Conservation (phyloP, 2,797 vertebrate genomes). For the Ptychadena robeensis region DNA sequence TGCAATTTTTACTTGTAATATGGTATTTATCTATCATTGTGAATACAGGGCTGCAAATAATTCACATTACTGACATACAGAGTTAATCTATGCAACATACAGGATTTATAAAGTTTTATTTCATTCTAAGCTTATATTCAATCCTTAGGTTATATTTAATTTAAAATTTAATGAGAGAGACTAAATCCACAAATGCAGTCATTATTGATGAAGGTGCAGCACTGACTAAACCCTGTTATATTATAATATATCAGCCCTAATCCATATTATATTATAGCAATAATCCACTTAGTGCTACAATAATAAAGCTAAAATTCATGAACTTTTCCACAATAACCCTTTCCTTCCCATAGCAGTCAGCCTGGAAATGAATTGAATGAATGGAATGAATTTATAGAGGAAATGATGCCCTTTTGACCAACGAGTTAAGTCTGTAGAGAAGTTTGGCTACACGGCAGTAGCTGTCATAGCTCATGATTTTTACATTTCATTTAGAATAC, state of each 20-base stretch:
- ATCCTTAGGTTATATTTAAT: constrained; percentile 34
- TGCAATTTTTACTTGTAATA: not conserved
- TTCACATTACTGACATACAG: not conserved
- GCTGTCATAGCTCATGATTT: not conserved
- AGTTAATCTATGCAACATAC: not conserved
- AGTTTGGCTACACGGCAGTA: not conserved
- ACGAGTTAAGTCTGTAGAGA: not conserved
- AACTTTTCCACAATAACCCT: constrained; percentile 9
- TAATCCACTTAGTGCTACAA: constrained; percentile 46
- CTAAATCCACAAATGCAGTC: constrained; percentile 14
- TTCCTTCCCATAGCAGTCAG: constrained; percentile 6
- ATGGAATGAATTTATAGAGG: no score
- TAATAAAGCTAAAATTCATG: constrained; percentile 17
- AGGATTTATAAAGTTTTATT: not conserved
- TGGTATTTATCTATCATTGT: not conserved
- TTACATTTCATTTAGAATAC: not conserved
- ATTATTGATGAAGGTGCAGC: constrained; percentile 31
- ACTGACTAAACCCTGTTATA: constrained; percentile 32
- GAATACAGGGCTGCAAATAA: not conserved
- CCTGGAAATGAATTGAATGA: no score
- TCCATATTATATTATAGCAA: constrained; percentile 36
- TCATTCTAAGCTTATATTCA: no score
- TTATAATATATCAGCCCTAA: constrained; percentile 44
- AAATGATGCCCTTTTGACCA: not conserved
- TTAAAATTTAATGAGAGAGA: constrained; percentile 16